Percentiles rank a stretch among this genome's conserved stretches.
phyloP scores from a whole-genome alignment of 2,797 vertebrate genomes.

The Anas bernieri region DNA sequence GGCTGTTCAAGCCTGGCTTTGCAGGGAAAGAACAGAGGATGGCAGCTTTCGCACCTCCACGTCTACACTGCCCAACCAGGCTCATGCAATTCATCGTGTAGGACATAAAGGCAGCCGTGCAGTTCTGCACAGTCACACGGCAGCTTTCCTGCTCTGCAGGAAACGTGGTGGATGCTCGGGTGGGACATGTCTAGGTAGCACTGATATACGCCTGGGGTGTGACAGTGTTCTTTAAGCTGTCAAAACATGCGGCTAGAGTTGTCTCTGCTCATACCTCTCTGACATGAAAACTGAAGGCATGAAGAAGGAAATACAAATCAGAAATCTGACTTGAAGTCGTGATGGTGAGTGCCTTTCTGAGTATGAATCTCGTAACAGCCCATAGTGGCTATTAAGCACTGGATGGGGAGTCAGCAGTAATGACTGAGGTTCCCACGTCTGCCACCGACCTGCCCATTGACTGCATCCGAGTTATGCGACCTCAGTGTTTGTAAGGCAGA shows the following conservation, averaged over 20 bases:
- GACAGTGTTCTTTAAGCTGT: background rate
- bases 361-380: background rate
- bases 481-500: slow-evolving; percentile 10
- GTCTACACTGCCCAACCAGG: rapidly evolving
- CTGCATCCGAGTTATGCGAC: background rate
- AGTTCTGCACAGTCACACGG: background rate
- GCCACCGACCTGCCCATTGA: background rate
- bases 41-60: background rate
- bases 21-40: background rate
- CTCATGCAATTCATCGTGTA: background rate
- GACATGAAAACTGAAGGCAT: background rate
- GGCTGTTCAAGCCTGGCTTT: background rate
- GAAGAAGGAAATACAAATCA: background rate
- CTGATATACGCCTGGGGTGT: background rate
- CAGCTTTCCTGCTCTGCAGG: background rate
- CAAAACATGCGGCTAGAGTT: background rate
- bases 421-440: background rate
- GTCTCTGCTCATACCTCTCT: background rate
- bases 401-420: background rate
- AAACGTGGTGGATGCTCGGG: background rate
- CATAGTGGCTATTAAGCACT: background rate
- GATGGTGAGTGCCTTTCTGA: background rate
- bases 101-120: rapidly evolving
- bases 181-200: background rate
- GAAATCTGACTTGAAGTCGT: background rate